Evolutionary conservation across 2,113 vertebrate species (phyloP), one percentile per base, ranked within the genome.

Genomic region (Vanacampus margaritifer): DNA sequence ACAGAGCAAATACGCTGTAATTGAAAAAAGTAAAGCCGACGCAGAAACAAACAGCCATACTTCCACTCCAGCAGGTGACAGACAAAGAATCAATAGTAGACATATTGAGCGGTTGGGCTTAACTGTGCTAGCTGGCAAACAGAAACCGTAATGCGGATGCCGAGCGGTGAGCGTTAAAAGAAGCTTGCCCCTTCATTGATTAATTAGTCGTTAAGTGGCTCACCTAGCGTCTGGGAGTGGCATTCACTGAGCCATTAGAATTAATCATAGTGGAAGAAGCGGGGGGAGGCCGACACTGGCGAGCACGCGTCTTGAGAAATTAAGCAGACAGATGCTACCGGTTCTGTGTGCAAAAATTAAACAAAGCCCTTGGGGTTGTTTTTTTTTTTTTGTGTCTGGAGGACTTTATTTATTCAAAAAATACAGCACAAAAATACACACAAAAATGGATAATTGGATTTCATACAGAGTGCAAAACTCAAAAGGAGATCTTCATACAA

Each of bases 341-440:
- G 41, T 9, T 32, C 51, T 57, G 63, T 56, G 36, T 48, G 59
- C 48, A 62, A 62, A 73, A 2, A 43, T 62, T 24, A 26, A 65
- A 53, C 32, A 65, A 50, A n/a, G 9, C 23, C 37, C 19, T n/a
- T 21, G 26, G 11, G 43, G 43, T 43, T 64, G 45, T 57, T 48
- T 45, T 62, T 62, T 39, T 61, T 32, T 67, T 60, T 57, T 53
- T 50, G 62, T 41, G 60, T 62, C 37, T 26, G 23, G 14, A 43
- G 6, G 57, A 76, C 65, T 88, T 87, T 90, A 90, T 90, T 92
- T 92, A 91, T 90, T 90, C 67, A n/a, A 91, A 91, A 91, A 92
- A 90, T 91, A 90, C 86, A 90, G 79, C 89, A 91, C 87, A 90
- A 90, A 88, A 79, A 85, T 64, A 78, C 60, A 80, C 78, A 87